These are phyloP conservation scores for Cotesia congregata DNA, from an alignment of 2,888 invertebrate species.

Conservation along the genomic window DNA sequence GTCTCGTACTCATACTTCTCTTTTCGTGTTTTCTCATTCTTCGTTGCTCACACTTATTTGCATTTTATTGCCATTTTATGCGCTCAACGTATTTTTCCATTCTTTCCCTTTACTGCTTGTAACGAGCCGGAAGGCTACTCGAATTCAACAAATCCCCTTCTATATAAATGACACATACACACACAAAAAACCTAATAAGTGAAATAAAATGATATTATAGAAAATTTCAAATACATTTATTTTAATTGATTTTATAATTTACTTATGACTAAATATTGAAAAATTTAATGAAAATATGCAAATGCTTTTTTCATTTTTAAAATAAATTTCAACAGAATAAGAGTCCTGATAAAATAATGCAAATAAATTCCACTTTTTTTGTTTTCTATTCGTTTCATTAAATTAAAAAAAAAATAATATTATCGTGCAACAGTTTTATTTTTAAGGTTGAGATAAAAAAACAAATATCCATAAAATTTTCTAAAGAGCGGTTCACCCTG, in stretches of 20 bases:
- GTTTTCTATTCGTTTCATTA: too few relatives aligned
- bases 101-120: conserved; percentile 35
- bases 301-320: too few relatives aligned
- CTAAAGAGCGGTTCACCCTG: too few relatives aligned
- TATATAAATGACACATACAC: conserved; percentile 20
- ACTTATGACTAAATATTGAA: neutral
- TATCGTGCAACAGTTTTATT: too few relatives aligned
- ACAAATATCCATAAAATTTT: too few relatives aligned
- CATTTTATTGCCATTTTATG: conserved; percentile 54
- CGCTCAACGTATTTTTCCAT: conserved; percentile 40
- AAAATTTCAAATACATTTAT: neutral
- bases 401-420: too few relatives aligned
- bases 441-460: too few relatives aligned
- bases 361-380: too few relatives aligned
- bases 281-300: too few relatives aligned
- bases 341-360: too few relatives aligned
- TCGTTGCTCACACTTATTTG: conserved; percentile 46
- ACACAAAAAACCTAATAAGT: conserved; percentile 2
- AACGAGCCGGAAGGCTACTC: conserved; percentile 38
- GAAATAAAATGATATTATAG: neutral
- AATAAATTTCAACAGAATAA: too few relatives aligned
- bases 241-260: neutral
- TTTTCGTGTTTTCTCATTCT: conserved; percentile 16
- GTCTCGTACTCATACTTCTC: conserved; percentile 24
- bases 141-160: conserved; percentile 39